A percentile compares a stretch with the other conserved stretches of the same genome.
Conservation (phyloP, 1,140 invertebrate species). For the Dreissena polymorpha region DNA sequence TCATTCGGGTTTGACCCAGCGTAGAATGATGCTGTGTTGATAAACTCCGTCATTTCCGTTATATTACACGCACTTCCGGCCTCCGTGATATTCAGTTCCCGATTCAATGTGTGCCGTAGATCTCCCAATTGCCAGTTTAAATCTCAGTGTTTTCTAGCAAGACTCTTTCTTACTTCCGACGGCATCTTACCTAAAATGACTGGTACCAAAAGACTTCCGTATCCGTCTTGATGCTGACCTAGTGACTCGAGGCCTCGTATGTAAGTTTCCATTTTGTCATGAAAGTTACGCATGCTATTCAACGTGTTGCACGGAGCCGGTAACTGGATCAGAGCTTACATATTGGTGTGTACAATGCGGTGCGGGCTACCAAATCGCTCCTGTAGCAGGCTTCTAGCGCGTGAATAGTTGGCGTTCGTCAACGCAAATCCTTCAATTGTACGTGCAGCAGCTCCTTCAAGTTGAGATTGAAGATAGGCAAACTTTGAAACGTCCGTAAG, state of each 20-base stretch:
- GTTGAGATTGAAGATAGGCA: neutral
- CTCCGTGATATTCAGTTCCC: neutral
- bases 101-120: no score
- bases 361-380: conserved; percentile 21
- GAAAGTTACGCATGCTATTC: conserved; percentile 2
- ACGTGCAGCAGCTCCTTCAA: neutral
- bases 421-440: conserved; percentile 12
- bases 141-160: neutral
- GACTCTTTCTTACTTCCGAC: neutral
- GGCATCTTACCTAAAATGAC: conserved; percentile 1
- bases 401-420: conserved; percentile 19
- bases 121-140: no score
- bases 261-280: conserved; percentile 38
- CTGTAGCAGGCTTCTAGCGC: neutral
- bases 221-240: neutral
- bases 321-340: conserved; percentile 21
- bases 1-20: neutral
- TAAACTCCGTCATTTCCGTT: neutral
- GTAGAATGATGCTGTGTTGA: neutral
- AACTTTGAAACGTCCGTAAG: conserved; percentile 5
- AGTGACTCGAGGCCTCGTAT: conserved; percentile 10
- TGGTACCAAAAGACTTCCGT: neutral
- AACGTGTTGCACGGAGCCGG: neutral
- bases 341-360: conserved; percentile 16
- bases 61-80: no score